phyloP scores from a whole-genome alignment of 2,113 vertebrate species.

The Todiramphus saurophagus region DNA sequence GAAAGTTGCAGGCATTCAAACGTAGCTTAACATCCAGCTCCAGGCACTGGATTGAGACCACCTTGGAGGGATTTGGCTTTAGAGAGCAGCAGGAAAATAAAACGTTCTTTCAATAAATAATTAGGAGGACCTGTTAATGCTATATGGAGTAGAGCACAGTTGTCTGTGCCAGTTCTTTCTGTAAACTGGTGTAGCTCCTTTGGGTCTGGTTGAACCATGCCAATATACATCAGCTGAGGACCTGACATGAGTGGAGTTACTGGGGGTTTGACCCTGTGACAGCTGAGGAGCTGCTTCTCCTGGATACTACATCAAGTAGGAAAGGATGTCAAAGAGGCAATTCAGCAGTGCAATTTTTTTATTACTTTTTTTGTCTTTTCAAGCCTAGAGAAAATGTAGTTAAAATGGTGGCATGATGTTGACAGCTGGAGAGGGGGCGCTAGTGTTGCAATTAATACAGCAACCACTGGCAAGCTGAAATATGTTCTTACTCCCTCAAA shows the following conservation, averaged over 20 bases:
- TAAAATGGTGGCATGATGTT: background rate
- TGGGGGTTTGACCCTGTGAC: background rate
- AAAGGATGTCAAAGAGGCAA: background rate
- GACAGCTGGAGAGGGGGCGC: background rate
- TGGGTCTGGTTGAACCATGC: background rate
- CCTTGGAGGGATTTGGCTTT: slow-evolving; percentile 28
- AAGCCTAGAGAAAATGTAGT: background rate
- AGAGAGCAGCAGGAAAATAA: slow-evolving; percentile 29
- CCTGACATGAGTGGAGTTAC: background rate
- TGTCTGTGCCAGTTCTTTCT: slow-evolving; percentile 50
- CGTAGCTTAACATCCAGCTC: background rate
- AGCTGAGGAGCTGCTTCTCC: background rate
- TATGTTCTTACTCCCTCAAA: background rate
- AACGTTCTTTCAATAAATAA: slow-evolving; percentile 51
- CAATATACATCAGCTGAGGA: background rate
- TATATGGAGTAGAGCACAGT: background rate
- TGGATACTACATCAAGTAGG: background rate
- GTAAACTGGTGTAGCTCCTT: background rate
- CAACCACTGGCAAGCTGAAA: background rate
- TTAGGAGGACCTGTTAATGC: slow-evolving; percentile 44
- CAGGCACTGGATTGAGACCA: slow-evolving; percentile 16
- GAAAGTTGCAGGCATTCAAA: background rate
- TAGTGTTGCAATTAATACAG: background rate
- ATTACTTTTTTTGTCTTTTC: background rate
- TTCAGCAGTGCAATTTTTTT: background rate